Evolutionary conservation across 2,888 invertebrate species (phyloP), one percentile per base, ranked within the genome.

Genomic region (Cremastobaeus sp.): DNA sequence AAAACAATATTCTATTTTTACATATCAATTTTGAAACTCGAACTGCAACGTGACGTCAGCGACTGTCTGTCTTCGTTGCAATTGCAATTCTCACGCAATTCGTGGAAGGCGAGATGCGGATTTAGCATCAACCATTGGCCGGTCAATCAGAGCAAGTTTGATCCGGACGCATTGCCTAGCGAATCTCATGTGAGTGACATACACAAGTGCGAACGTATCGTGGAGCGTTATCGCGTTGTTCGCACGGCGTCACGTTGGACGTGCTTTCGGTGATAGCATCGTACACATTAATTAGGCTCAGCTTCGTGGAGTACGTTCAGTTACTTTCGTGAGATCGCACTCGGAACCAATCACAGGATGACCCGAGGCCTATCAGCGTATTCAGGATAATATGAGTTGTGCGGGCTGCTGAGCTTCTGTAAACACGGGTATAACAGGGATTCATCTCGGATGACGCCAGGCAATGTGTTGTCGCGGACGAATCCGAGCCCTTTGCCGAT

Each of bases 251-350:
- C 74, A 73, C 75, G 75, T 72, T 72, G 77, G 68, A 74, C 76
- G 76, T 55, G 71, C 74, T 80, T 78, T 78, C 77, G 77, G 76
- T 76, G 77, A 79, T 77, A 78, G 79, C 78, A 82, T 78, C 79
- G 82, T 83, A 85, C 84, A 85, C 85, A 85, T 85, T 84, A 85
- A 85, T 85, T 85, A 86, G 84, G 82, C 84, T 85, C 82, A 82
- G 82, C 79, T 80, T 82, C 79, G 80, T 82, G 79, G 79, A 80
- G 81, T 81, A 82, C 85, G 85, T 85, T 85, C 85, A 85, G 85
- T 86, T 86, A 86, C 84, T 85, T 85, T 85, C 84, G 82, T 81
- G 83, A 82, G 84, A 86, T 84, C 85, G 82, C 81, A 82, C 79
- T 72, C 64, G 70, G 28, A 82, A 80, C 77, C 76, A 77, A 79